phyloP scores from a whole-genome alignment of 2,888 invertebrate genomes.

The Cryptops parisi region DNA sequence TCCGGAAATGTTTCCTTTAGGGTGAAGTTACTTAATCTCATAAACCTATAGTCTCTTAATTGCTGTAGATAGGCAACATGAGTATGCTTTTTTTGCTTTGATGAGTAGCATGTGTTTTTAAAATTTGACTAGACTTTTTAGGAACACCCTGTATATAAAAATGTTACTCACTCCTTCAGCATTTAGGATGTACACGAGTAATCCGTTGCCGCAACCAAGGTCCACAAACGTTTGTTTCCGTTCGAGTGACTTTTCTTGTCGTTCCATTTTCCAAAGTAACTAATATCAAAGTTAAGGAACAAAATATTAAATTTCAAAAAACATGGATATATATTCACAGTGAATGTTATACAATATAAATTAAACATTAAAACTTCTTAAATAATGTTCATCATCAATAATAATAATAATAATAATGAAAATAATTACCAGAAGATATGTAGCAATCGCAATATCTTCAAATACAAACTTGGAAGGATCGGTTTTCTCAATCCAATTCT shows the following conservation, averaged over 20 bases:
- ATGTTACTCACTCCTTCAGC: constrained; percentile 50
- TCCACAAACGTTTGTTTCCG: constrained; percentile 61
- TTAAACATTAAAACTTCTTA: too few relatives aligned
- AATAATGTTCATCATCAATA: not conserved
- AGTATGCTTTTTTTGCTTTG: too few relatives aligned
- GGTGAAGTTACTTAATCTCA: too few relatives aligned
- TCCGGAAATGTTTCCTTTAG: too few relatives aligned
- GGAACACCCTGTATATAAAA: too few relatives aligned
- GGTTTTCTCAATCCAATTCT: constrained; percentile 84
- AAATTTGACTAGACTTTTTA: too few relatives aligned
- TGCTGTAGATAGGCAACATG: too few relatives aligned
- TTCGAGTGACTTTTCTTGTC: constrained; percentile 30
- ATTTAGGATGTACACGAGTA: constrained; percentile 70
- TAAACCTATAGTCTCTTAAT: too few relatives aligned
- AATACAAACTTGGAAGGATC: constrained; percentile 89
- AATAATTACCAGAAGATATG: constrained; percentile 49
- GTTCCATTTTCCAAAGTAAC: constrained; percentile 56
- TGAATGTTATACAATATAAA: too few relatives aligned
- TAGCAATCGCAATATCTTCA: constrained; percentile 90
- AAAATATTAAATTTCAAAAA: not conserved
- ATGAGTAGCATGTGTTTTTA: too few relatives aligned
- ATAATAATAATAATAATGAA: not conserved
- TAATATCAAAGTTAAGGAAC: constrained; percentile 17
- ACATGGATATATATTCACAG: too few relatives aligned
- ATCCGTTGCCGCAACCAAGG: constrained; percentile 94